These are phyloP conservation scores for Amphiprion clarkii DNA, from an alignment of 2,797 vertebrate species.

Conservation along the genomic window DNA sequence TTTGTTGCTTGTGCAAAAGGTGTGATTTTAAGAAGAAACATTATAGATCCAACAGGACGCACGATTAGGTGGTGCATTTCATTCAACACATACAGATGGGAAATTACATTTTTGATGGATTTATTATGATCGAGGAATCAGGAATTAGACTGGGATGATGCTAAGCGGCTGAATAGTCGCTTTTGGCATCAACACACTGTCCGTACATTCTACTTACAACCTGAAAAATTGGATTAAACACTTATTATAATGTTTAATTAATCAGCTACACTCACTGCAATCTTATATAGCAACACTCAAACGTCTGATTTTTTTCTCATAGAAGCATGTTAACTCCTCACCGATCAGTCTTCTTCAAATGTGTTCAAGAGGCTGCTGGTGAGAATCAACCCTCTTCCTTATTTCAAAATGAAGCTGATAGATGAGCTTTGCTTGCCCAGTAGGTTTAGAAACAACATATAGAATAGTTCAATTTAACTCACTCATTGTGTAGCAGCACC, in stretches of 20 bases:
- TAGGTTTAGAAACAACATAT: conserved; percentile 47
- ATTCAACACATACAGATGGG: neutral
- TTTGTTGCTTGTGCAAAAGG: conserved; percentile 29
- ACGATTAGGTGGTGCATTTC: conserved; percentile 6
- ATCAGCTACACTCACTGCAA: neutral
- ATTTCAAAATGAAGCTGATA: conserved; percentile 35
- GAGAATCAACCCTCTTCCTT: conserved; percentile 2
- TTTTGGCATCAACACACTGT: neutral
- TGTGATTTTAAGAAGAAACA: conserved; percentile 3
- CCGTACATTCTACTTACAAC: neutral
- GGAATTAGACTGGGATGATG: neutral
- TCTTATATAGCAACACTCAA: neutral
- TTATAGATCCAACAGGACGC: neutral
- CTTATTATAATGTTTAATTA: neutral
- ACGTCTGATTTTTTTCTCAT: conserved; percentile 1
- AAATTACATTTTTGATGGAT: neutral
- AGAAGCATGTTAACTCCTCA: conserved; percentile 37
- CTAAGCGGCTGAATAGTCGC: neutral
- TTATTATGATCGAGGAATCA: neutral
- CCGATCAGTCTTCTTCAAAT: conserved; percentile 19
- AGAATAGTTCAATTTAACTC: conserved; percentile 30
- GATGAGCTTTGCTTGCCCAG: conserved; percentile 41
- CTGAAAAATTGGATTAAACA: neutral
- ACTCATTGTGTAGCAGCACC: conserved; percentile 69
- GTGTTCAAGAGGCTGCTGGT: conserved; percentile 12